phyloP scores from a whole-genome alignment of 2,113 vertebrate species.

The Pithys albifrons region DNA sequence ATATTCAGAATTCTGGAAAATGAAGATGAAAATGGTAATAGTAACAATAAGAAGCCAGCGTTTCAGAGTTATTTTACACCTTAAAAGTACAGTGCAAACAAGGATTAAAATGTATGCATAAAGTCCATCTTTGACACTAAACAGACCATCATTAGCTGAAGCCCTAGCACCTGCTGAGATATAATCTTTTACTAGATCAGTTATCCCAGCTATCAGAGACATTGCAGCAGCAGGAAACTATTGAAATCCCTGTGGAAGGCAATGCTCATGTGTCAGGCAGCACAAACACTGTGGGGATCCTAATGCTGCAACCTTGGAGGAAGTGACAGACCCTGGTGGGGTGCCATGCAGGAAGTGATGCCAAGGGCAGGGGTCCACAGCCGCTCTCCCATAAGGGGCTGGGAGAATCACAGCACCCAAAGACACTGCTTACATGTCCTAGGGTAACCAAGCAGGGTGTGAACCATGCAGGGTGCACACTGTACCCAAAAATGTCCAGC shows the following conservation, averaged over 20 bases:
- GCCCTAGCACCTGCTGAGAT: neutral
- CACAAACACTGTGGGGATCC: neutral
- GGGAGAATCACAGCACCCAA: neutral
- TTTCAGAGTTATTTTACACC: neutral
- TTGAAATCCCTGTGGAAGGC: neutral
- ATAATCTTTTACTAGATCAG: neutral
- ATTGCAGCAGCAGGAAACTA: neutral
- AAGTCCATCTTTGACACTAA: neutral
- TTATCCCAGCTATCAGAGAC: neutral
- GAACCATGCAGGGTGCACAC: neutral
- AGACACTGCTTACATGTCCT: accelerated
- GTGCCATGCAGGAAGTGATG: neutral
- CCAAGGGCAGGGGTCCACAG: neutral
- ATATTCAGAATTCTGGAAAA: neutral
- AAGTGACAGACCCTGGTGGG: neutral
- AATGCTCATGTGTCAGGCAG: neutral
- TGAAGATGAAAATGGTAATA: neutral
- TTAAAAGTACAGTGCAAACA: neutral
- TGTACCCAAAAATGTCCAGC: neutral
- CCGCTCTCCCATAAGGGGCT: accelerated
- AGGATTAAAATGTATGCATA: neutral
- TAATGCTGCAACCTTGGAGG: neutral
- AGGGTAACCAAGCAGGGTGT: neutral
- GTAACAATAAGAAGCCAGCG: neutral
- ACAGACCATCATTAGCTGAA: neutral